Evolutionary conservation across 2,888 invertebrate species (phyloP), one percentile per base, ranked within the genome.

Genomic region (Steinernema carpocapsae): DNA sequence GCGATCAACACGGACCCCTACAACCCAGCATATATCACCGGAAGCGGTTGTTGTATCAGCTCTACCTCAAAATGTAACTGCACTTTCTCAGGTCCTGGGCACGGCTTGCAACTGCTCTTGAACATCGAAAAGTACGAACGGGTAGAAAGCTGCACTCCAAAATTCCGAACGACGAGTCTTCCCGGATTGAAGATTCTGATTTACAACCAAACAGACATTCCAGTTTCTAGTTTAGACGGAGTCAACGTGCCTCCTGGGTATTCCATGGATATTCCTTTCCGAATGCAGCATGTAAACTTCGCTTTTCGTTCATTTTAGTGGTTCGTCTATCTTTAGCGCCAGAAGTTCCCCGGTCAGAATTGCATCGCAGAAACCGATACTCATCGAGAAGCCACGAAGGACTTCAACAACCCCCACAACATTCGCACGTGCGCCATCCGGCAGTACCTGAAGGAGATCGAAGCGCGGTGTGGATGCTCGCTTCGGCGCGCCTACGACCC

Each of bases 171-270:
- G 7, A 82, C 79, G 26, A 78, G 79, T 56, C 70, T 86, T 37
- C 85, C 86, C 0, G 86, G 84, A 7, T 45, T 86, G 19, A 83
- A 86, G 76, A 84, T 86, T 32, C 74, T 84, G n/a, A 83, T 83
- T 70, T 85, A 83, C 77, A 86, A 86, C 72, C 86, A 86, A 72
- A 86, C 86, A 7, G 84, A 87, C 74, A 74, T 84, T 45, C 83
- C 86, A 1, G 79, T 83, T 42, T 83, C 83, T 37, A 82, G 79
- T 71, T 74, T 80, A 72, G 83, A 84, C 73, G 86, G 86, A 10
- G 86, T 86, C 6, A 86, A 86, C 74, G 84, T 87, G 2, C 86
- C 86, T 12, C 80, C 86, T 14, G 86, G 86, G 14, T 87, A 82
- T 74, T 83, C 86, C 0, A 86, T 85, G 84, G 86, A 87, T 72